These are phyloP conservation scores for Synanthedon tipuliformis DNA, from an alignment of 2,888 invertebrate species.

Conservation along the genomic window DNA sequence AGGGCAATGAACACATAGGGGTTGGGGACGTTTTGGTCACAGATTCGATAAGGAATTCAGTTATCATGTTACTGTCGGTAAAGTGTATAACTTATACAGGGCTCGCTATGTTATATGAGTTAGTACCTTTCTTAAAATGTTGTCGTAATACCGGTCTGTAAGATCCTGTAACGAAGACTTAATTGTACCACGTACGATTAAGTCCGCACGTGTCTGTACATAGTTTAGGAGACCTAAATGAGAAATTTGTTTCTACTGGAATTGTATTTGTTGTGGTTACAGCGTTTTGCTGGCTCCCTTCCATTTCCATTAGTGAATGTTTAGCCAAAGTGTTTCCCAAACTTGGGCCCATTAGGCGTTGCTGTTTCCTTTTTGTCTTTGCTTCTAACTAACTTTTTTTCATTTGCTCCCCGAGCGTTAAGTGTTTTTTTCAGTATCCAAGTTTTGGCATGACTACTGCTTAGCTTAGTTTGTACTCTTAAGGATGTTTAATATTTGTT, in stretches of 20 bases:
- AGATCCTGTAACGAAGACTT: not conserved
- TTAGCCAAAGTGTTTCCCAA: slow-evolving; percentile 67
- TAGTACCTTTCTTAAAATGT: no score
- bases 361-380: slow-evolving; percentile 54
- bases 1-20: no score
- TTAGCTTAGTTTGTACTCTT: no score
- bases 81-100: no score
- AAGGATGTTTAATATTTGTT: no score
- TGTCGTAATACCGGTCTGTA: no score
- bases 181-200: not conserved
- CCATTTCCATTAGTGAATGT: slow-evolving; percentile 68
- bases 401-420: slow-evolving; percentile 36
- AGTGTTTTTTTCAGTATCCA: slow-evolving; percentile 46
- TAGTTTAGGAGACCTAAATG: no score
- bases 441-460: slow-evolving; percentile 11
- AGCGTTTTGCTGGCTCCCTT: slow-evolving; percentile 42
- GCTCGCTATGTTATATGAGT: no score
- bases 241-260: no score
- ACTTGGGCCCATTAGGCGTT: slow-evolving; percentile 58
- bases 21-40: no score
- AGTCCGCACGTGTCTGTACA: not conserved
- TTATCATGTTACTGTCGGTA: no score
- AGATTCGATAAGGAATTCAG: no score
- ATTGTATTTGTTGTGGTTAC: not conserved
- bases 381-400: slow-evolving; percentile 47